phyloP scores from a whole-genome alignment of 2,797 vertebrate species.

The Esox lucius region DNA sequence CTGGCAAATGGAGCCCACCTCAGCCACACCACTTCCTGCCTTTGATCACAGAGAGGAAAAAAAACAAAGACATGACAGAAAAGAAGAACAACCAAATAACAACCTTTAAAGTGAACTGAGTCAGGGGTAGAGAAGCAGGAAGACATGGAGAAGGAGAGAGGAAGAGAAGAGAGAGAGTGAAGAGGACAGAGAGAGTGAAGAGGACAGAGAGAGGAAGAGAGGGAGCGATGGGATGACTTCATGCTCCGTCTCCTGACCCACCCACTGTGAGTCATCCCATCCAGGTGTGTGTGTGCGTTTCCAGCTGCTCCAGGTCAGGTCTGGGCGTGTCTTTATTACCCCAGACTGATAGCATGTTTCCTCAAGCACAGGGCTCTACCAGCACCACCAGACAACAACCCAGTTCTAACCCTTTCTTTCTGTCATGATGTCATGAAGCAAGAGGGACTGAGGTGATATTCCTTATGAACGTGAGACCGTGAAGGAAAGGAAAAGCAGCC shows the following conservation, averaged over 20 bases:
- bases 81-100: background rate
- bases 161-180: conserved; percentile 27
- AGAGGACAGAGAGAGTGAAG: background rate
- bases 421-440: background rate
- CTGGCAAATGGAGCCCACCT: conserved; percentile 55
- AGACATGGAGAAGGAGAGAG: conserved; percentile 15
- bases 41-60: conserved; percentile 50
- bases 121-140: conserved; percentile 4
- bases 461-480: background rate
- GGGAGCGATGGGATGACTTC: conserved; percentile 59
- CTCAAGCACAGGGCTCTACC: conserved; percentile 64
- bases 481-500: background rate
- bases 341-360: conserved; percentile 56
- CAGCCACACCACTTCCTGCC: conserved; percentile 47
- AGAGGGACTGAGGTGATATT: background rate
- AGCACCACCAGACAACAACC: conserved; percentile 11
- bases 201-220: conserved; percentile 3
- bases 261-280: conserved; percentile 63
- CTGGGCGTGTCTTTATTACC: conserved; percentile 62
- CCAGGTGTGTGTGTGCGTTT: conserved; percentile 59
- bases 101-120: conserved; percentile 14
- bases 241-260: conserved; percentile 40
- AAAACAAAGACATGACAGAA: conserved; percentile 38
- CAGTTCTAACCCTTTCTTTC: conserved; percentile 1
- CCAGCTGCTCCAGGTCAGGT: conserved; percentile 60